Base-by-base conservation (phyloP, 2,797 vertebrate species). In the Atherinosoma microstoma region DNA sequence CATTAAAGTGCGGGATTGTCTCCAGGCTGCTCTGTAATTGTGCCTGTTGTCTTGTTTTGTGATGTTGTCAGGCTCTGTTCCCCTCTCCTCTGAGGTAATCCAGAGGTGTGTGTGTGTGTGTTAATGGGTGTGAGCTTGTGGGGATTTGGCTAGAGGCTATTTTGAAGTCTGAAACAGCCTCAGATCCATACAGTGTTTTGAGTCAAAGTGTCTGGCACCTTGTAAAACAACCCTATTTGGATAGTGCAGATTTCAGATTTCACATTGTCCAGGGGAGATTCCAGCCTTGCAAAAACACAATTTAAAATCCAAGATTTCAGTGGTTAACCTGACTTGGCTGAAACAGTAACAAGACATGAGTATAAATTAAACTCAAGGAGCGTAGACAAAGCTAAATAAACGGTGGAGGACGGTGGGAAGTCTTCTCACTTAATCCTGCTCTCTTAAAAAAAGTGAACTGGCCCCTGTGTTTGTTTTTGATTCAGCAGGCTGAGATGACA, bases 1-100 rank as follows among this genome's bases (percentile, higher is more conserved):
- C 94, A 95, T 95, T 95, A 94, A 93, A 94, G 93, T 90, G 87
- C 69, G 87, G 90, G 94, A 94, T 91, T 92, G 89, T 91, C 92
- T 91, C 77, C 88, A 88, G 92, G 92, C 91, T 87, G 88, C 86
- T 93, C 89, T 93, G 93, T 94, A 93, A 93, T 93, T 93, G 89
- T 88, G 82, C 34, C 88, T 91, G 92, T 94, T 93, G 87, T 92
- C 87, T 92, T 92, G 85, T 92, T 89, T 92, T 92, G 91, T 92
- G 89, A 87, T 84, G 91, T 87, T 79, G 86, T 82, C 67, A n/a
- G 70, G 64, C 70, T 87, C 68, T 13, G 80, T 77, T 74, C 68
- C 75, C 69, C 64, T 79, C 81, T 82, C 76, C 78, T 85, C 78
- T 74, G 85, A 80, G 87, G 82, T 84, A 79, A 91, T 87, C 78